These are phyloP conservation scores for Hypselothyrea guttata DNA, from an alignment of 2,888 invertebrate species.

Conservation along the genomic window DNA sequence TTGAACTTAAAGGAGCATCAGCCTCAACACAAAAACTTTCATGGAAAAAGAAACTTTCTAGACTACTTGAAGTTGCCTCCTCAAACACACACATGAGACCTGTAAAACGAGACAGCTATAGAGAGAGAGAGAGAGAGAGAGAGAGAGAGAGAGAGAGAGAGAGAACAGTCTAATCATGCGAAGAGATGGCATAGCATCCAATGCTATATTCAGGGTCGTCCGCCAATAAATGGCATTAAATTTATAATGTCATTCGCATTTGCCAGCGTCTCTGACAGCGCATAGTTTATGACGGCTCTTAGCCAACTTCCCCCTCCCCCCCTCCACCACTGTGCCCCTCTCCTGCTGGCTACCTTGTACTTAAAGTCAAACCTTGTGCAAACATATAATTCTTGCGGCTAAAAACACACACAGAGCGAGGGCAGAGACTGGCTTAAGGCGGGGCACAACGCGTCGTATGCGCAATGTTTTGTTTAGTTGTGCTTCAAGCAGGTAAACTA, in stretches of 20 bases:
- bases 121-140: background rate
- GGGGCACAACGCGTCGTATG: slow-evolving; percentile 51
- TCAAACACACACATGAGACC: slow-evolving; percentile 7
- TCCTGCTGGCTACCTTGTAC: background rate
- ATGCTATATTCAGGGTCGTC: slow-evolving; percentile 4
- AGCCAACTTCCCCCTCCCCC: background rate
- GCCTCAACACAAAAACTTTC: background rate
- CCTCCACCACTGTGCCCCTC: background rate
- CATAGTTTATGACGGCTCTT: slow-evolving; percentile 32
- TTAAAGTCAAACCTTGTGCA: slow-evolving; percentile 9
- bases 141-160: background rate
- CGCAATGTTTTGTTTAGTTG: slow-evolving; percentile 40
- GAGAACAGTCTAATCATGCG: slow-evolving; percentile 31
- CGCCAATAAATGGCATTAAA: slow-evolving; percentile 53
- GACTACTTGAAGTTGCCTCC: slow-evolving; percentile 25
- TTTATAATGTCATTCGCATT: slow-evolving; percentile 43
- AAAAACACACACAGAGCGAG: slow-evolving; percentile 8
- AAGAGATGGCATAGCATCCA: background rate
- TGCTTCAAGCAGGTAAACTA: slow-evolving; percentile 21
- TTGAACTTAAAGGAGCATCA: slow-evolving; percentile 24
- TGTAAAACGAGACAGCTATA: background rate
- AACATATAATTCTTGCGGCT: slow-evolving; percentile 17
- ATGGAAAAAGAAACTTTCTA: slow-evolving; percentile 33
- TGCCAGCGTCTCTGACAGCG: slow-evolving; percentile 18
- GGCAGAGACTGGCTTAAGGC: background rate